Evolutionary conservation across 2,888 invertebrate species (phyloP).

Genomic region (Tortricodes alternella): DNA sequence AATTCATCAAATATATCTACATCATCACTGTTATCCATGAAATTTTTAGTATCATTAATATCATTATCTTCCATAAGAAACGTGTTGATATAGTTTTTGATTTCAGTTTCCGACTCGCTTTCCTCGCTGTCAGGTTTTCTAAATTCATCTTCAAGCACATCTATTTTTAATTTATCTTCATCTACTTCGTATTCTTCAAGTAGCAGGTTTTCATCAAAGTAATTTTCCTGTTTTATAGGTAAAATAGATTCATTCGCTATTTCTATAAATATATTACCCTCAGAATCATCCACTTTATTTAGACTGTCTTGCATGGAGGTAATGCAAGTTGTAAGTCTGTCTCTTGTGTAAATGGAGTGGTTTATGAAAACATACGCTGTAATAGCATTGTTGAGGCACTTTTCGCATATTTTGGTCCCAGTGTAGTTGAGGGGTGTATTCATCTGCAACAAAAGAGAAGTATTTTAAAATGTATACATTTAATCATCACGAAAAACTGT

Average conservation of each 20-base stretch:
- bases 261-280: slow-evolving; percentile 62
- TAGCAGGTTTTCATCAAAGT: slow-evolving; percentile 42
- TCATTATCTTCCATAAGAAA: slow-evolving; percentile 12
- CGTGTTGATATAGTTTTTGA: slow-evolving; percentile 15
- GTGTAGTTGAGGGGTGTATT: slow-evolving; percentile 52
- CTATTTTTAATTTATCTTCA: slow-evolving; percentile 54
- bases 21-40: slow-evolving; percentile 5
- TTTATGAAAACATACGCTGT: slow-evolving; percentile 62
- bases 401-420: slow-evolving; percentile 70
- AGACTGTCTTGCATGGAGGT: slow-evolving; percentile 56
- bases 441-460: slow-evolving; percentile 76
- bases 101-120: slow-evolving; percentile 35
- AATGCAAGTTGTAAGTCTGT: slow-evolving; percentile 60
- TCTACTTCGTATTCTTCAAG: slow-evolving; percentile 45
- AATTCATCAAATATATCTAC: not conserved
- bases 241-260: slow-evolving; percentile 58
- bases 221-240: slow-evolving; percentile 45
- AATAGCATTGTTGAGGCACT: slow-evolving; percentile 63
- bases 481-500: slow-evolving; percentile 33
- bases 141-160: slow-evolving; percentile 72
- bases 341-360: slow-evolving; percentile 54
- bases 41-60: slow-evolving; percentile 7
- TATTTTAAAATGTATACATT: too few species aligned
- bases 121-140: slow-evolving; percentile 59
- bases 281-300: slow-evolving; percentile 39